Base-by-base conservation (phyloP, 2,888 invertebrate genomes). In the Nomada goodeniana region DNA sequence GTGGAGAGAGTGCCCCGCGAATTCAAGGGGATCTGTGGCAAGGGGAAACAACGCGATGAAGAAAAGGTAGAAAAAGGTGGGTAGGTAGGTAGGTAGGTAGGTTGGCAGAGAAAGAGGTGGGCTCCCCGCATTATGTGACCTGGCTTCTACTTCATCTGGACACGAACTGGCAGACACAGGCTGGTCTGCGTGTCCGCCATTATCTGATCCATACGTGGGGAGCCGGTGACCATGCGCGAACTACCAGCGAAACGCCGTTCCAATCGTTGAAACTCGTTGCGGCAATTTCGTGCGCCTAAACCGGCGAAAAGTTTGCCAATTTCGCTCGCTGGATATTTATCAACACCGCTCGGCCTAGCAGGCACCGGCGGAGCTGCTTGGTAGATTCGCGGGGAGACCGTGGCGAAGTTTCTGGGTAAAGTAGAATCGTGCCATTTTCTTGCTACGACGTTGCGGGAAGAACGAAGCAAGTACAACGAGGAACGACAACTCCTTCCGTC, bases 121-220 rank as follows among this genome's bases (percentile, higher is more conserved):
- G 70, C 60, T 69, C 53, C 70, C 42, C 2, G 65, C 71, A 76
- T 84, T 80, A 84, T 86, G 81, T 70, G 87, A 88, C 57, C 79
- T 29, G 79, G 73, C 84, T 71, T 77, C 76, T 86, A 81, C 86
- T 86, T 90, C 87, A 88, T 90, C 84, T 75, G 86, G 85, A 89
- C 87, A 84, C 86, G 86, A 85, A 73, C 82, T 79, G 80, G 85
- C 75, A 82, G 83, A 85, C 82, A 67, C 76, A 79, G 78, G 52
- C 47, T 57, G 74, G 23, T 23, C 75, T 70, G 70, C 81, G 73
- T 82, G 86, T 83, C 88, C 87, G 85, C 81, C 88, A 88, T 88
- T 88, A 88, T 88, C 88, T 86, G 87, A 88, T 86, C 76, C 88
- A 57, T 79, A 82, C 68, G 65, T 20, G 59, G 70, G 68, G 68